These are phyloP conservation scores for Pandemis corylana DNA, from an alignment of 2,888 invertebrate genomes.

Conservation along the genomic window DNA sequence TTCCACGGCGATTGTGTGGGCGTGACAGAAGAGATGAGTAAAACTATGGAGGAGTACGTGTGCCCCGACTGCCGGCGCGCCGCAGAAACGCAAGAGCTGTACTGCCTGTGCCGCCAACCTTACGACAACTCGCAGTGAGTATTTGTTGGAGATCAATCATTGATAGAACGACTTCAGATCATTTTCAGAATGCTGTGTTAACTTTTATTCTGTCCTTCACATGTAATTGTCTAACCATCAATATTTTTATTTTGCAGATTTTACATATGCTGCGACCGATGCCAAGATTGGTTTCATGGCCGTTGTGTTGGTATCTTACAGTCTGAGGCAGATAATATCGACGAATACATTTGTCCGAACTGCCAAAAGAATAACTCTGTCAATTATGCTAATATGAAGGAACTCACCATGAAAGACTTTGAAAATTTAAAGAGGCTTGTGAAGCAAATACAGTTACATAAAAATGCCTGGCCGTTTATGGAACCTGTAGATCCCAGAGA, in stretches of 20 bases:
- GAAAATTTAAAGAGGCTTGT: constrained; percentile 93
- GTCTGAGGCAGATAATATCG: constrained; percentile 97
- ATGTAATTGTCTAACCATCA: background rate
- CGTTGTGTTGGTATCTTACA: constrained; percentile 97
- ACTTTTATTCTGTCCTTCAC: background rate
- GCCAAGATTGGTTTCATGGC: constrained; percentile 99
- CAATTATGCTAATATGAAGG: constrained; percentile 96
- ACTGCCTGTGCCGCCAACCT: constrained; percentile 97
- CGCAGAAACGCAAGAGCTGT: constrained; percentile 95
- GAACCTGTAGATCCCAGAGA: constrained; percentile 98
- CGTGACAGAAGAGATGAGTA: constrained; percentile 96
- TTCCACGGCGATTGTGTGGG: constrained; percentile 99
- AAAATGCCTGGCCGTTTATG: constrained; percentile 99
- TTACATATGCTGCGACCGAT: constrained; percentile 99
- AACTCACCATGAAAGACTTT: constrained; percentile 91
- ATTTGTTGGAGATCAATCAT: background rate
- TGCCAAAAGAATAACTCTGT: constrained; percentile 96
- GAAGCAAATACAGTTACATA: constrained; percentile 96
- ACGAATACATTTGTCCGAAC: constrained; percentile 98
- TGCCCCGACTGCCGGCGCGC: constrained; percentile 94
- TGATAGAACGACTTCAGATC: background rate
- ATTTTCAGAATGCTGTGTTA: background rate
- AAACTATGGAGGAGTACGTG: constrained; percentile 94
- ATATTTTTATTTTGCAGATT: constrained; percentile 85
- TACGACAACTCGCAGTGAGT: constrained; percentile 98